Percentiles rank a stretch among this genome's conserved stretches.
These are phyloP conservation scores for Decapterus maruadsi DNA, from an alignment of 2,797 vertebrate species.

Conservation along the genomic window DNA sequence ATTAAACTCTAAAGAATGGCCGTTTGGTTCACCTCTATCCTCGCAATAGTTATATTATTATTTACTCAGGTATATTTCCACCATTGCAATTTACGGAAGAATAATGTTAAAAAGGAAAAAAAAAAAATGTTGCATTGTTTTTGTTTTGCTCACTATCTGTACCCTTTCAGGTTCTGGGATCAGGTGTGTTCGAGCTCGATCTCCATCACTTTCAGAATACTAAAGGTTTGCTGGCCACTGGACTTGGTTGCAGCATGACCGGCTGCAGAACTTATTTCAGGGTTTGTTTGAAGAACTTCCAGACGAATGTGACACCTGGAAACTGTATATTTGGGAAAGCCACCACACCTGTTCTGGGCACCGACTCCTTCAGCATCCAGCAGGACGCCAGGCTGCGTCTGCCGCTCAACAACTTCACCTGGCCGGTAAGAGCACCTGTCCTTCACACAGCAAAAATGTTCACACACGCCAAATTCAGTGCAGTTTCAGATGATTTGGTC, in stretches of 20 bases:
- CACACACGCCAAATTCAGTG: too few species aligned
- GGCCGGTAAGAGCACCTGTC: constrained; percentile 91
- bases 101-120: not conserved
- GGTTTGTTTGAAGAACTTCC: constrained; percentile 97
- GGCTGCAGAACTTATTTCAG: constrained; percentile 97
- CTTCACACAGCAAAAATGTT: not conserved
- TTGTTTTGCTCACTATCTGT: constrained; percentile 53
- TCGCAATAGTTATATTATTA: constrained; percentile 87
- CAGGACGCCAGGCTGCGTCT: constrained; percentile 89
- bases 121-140: constrained; percentile 3
- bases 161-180: constrained; percentile 88
- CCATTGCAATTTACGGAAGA: not conserved
- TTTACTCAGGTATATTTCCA: constrained; percentile 87
- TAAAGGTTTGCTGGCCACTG: constrained; percentile 90
- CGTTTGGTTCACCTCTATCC: constrained; percentile 85
- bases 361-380: constrained; percentile 90
- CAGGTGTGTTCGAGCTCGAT: constrained; percentile 97
- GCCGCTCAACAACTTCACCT: constrained; percentile 96
- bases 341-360: constrained; percentile 93
- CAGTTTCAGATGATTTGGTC: not conserved
- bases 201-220: constrained; percentile 96
- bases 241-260: constrained; percentile 86
- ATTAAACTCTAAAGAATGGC: constrained; percentile 88
- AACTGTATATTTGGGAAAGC: constrained; percentile 92
- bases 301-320: constrained; percentile 91